Evolutionary conservation across 1,140 invertebrate genomes (phyloP).

Genomic region (Matsumurasca onukii): DNA sequence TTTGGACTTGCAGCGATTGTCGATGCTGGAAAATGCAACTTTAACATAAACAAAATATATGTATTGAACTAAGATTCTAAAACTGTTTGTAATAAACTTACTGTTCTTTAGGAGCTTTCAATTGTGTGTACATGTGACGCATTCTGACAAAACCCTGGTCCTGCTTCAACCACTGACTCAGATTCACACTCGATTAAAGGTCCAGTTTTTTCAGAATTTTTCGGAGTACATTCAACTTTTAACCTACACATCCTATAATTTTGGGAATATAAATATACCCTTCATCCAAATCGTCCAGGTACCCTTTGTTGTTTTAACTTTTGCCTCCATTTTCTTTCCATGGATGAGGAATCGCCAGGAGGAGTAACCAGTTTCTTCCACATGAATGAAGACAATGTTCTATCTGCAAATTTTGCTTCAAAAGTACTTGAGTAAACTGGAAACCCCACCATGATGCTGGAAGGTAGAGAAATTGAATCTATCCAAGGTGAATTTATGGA

Average conservation of each 20-base stretch:
- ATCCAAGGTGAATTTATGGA: constrained; percentile 76
- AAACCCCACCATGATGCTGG: constrained; percentile 70
- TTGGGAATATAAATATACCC: constrained; percentile 59
- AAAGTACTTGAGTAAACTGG: constrained; percentile 76
- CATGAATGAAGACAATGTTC: constrained; percentile 59
- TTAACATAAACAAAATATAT: too few relatives aligned
- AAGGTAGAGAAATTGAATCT: constrained; percentile 61
- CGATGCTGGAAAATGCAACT: too few relatives aligned
- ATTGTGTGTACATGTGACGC: constrained; percentile 75
- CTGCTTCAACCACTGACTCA: constrained; percentile 59
- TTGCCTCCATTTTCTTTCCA: constrained; percentile 29
- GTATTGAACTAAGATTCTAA: too few relatives aligned
- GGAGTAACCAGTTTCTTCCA: constrained; percentile 75
- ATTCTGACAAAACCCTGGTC: constrained; percentile 78
- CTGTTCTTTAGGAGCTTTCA: too few relatives aligned
- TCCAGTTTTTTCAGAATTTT: constrained; percentile 55
- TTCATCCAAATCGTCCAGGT: constrained; percentile 59
- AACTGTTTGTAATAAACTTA: too few relatives aligned
- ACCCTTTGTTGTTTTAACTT: constrained; percentile 33
- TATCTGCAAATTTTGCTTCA: constrained; percentile 59
- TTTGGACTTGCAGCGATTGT: too few relatives aligned
- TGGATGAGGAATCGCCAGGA: too few relatives aligned
- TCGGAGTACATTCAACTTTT: constrained; percentile 52
- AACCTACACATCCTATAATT: constrained; percentile 56
- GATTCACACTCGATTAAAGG: constrained; percentile 58